Conservation (phyloP, 2,888 invertebrate genomes). For the Lypha dubia region DNA sequence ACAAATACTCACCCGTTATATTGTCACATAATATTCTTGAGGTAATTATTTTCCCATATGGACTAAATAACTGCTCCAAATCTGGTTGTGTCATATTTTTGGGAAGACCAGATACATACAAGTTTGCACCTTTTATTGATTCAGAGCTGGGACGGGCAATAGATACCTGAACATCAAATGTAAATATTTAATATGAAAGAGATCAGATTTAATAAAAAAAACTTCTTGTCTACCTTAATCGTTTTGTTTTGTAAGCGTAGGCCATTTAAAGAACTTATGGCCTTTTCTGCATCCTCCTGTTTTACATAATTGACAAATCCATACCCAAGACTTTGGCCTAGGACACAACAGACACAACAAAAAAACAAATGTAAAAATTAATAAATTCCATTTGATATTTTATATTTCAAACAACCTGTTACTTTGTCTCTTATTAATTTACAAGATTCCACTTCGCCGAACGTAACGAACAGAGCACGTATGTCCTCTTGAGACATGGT, state of each 20-base stretch:
- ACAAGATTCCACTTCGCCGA: conserved; percentile 98
- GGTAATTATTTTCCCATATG: conserved; percentile 92
- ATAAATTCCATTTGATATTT: not conserved
- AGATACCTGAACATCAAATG: conserved; percentile 84
- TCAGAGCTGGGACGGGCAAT: conserved; percentile 96
- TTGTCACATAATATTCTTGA: conserved; percentile 94
- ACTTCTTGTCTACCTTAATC: conserved; percentile 96
- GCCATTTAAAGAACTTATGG: conserved; percentile 98
- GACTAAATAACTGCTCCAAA: conserved; percentile 91
- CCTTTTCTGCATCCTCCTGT: conserved; percentile 99
- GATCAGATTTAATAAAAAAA: not conserved
- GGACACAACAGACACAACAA: too few species aligned
- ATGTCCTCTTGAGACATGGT: conserved; percentile 98
- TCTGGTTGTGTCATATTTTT: conserved; percentile 94
- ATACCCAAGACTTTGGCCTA: conserved; percentile 99
- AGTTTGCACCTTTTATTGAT: conserved; percentile 96
- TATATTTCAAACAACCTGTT: conserved; percentile 87
- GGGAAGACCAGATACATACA: conserved; percentile 96
- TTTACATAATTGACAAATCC: conserved; percentile 99
- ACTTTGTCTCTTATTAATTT: conserved; percentile 98
- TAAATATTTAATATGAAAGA: not conserved
- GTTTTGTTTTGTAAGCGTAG: conserved; percentile 99
- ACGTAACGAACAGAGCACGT: conserved; percentile 95
- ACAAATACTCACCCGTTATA: conserved; percentile 87
- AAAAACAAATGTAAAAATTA: conserved; percentile 3